These are phyloP conservation scores for Gari tellinella DNA, from an alignment of 2,888 invertebrate species.

Conservation along the genomic window DNA sequence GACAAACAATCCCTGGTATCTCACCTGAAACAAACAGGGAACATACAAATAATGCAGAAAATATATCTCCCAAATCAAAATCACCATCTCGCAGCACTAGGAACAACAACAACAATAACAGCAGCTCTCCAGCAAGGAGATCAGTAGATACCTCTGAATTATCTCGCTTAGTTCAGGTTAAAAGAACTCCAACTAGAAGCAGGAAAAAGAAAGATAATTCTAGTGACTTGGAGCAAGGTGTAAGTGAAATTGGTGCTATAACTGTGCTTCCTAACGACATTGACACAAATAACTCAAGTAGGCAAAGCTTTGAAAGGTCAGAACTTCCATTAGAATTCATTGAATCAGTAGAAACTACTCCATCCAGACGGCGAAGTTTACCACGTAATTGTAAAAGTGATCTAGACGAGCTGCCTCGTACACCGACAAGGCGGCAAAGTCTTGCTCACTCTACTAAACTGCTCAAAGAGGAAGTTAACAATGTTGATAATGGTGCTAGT, in stretches of 20 bases:
- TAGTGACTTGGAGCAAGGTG: slow-evolving; percentile 13
- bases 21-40: slow-evolving; percentile 3
- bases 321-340: slow-evolving; percentile 33
- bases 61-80: neutral
- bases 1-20: neutral
- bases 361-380: too few species aligned
- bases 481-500: neutral
- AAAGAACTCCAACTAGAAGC: slow-evolving; percentile 24
- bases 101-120: neutral
- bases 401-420: neutral
- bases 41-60: slow-evolving; percentile 13
- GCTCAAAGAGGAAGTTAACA: neutral
- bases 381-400: too few species aligned
- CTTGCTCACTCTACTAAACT: neutral
- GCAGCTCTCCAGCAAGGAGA: neutral
- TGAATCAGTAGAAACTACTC: neutral
- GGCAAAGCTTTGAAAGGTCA: slow-evolving; percentile 13
- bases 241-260: slow-evolving; percentile 2
- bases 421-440: slow-evolving; percentile 29
- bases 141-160: neutral
- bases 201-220: slow-evolving; percentile 8
- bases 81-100: neutral
- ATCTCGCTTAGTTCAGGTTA: neutral
- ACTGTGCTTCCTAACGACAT: slow-evolving; percentile 23
- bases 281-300: slow-evolving; percentile 29